These are phyloP conservation scores for Tyria jacobaeae DNA, from an alignment of 2,888 invertebrate genomes.

Conservation along the genomic window DNA sequence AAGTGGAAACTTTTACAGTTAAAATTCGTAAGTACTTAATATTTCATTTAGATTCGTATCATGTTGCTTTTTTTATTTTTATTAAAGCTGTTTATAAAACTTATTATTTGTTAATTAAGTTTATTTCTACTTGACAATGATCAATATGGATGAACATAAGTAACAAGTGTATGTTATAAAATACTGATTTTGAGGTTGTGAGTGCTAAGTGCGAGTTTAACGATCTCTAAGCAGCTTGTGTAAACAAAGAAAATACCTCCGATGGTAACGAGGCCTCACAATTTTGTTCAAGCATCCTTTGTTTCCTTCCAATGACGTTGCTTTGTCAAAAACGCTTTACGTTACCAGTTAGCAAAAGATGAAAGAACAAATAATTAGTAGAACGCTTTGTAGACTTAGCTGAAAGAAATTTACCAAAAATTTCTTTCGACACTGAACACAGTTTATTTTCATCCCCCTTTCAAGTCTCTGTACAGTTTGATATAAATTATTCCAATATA, in stretches of 20 bases:
- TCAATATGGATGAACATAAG: too few species aligned
- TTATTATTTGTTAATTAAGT: not conserved
- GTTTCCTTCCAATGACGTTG: conserved; percentile 63
- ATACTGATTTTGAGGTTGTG: not conserved
- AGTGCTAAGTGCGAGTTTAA: conserved; percentile 12
- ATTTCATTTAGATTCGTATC: not conserved
- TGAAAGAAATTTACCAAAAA: conserved; percentile 22
- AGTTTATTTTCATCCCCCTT: conserved; percentile 20
- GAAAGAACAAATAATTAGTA: conserved; percentile 76
- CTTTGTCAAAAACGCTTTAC: conserved; percentile 69
- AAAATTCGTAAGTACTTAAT: conserved; percentile 68
- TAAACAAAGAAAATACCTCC: conserved; percentile 72
- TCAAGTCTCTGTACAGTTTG: conserved; percentile 13
- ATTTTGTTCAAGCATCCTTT: conserved; percentile 72
- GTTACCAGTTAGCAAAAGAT: conserved; percentile 62
- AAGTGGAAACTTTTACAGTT: conserved; percentile 57
- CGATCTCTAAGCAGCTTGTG: conserved; percentile 36
- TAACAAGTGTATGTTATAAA: not conserved
- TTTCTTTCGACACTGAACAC: conserved; percentile 7
- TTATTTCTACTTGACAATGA: too few species aligned
- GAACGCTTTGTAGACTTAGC: conserved; percentile 47
- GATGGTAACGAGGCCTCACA: conserved; percentile 63
- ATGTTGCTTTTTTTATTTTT: not conserved
- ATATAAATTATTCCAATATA: conserved; percentile 16
- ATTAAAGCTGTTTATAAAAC: not conserved